Percentiles rank a stretch among this genome's conserved stretches.
phyloP scores from a whole-genome alignment of 2,797 vertebrate genomes.

The Phataginus tetradactyla region DNA sequence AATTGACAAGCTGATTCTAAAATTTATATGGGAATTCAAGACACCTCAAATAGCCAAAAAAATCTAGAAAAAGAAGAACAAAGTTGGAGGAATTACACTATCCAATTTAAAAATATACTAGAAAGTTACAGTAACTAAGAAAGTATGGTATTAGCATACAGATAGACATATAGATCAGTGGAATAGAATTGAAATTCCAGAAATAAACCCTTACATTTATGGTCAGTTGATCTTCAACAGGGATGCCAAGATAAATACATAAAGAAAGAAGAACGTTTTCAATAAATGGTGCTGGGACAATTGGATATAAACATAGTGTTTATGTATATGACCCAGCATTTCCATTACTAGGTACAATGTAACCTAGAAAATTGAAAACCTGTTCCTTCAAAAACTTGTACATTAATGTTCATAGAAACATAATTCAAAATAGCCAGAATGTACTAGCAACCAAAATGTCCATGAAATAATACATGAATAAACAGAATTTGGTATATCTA shows the following conservation, averaged over 20 bases:
- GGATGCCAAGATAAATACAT: not conserved
- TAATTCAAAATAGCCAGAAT: not conserved
- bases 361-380: not conserved
- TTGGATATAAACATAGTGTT: not conserved
- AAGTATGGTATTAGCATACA: not conserved
- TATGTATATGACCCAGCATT: not conserved
- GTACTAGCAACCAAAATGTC: not conserved
- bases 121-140: not conserved
- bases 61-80: not conserved
- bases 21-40: not conserved
- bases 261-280: not conserved
- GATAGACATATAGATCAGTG: not conserved
- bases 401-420: not conserved
- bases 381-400: not conserved
- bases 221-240: not conserved
- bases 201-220: not conserved
- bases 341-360: not conserved
- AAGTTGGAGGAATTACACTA: not conserved
- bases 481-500: not conserved
- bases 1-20: conserved; percentile 6
- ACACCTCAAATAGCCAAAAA: not conserved
- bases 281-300: not conserved
- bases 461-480: not conserved
- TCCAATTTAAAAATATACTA: not conserved
- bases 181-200: not conserved